Percentiles rank a stretch among this genome's conserved stretches.
These are phyloP conservation scores for Nipponia nippon DNA, from an alignment of 2,113 vertebrate genomes.

Conservation along the genomic window DNA sequence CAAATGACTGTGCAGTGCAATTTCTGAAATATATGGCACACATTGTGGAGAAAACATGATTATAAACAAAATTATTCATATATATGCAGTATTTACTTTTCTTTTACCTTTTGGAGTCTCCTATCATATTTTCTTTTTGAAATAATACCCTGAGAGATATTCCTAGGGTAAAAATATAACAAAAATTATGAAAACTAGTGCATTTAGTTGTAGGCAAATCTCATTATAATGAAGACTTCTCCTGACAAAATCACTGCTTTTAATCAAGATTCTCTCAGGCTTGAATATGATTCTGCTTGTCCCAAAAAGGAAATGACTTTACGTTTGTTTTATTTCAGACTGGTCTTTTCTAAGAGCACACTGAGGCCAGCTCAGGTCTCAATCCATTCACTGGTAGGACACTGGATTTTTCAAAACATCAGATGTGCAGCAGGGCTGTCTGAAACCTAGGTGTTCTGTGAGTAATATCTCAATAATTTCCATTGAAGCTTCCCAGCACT, in stretches of 20 bases:
- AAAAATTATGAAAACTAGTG: not conserved
- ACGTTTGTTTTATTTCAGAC: not conserved
- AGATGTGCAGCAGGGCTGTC: not conserved
- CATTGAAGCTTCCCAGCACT: not conserved
- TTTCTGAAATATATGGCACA: not conserved
- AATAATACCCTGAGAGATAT: not conserved
- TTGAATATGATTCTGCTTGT: not conserved
- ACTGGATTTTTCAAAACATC: not conserved
- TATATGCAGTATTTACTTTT: not conserved
- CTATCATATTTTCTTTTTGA: not conserved
- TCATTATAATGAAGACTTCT: not conserved
- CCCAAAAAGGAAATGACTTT: not conserved
- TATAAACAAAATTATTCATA: not conserved
- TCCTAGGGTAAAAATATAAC: not conserved
- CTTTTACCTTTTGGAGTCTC: not conserved
- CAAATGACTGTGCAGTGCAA: not conserved
- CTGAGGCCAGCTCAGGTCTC: not conserved
- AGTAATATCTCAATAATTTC: not conserved
- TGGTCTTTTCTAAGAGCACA: not conserved
- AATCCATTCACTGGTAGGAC: not conserved
- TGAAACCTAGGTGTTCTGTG: not conserved
- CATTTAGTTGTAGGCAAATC: not conserved
- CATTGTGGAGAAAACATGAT: not conserved
- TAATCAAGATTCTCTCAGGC: constrained; percentile 10
- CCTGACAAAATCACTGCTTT: not conserved